Percentiles rank a stretch among this genome's conserved stretches.
Evolutionary conservation across 2,888 invertebrate genomes (phyloP).

Genomic region (Augiades crinisus): DNA sequence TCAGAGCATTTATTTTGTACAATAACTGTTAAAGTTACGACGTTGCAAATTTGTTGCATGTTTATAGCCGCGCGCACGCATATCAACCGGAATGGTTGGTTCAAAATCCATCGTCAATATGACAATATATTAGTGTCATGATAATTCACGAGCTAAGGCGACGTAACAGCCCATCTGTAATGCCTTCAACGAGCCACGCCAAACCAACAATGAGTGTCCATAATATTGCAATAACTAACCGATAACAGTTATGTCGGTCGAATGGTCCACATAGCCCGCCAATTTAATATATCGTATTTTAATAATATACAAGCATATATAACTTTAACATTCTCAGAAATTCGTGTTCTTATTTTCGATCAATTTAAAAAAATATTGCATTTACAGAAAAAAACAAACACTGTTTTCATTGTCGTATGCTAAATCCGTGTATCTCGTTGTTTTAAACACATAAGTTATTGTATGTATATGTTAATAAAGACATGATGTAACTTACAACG

Average conservation of each 20-base stretch:
- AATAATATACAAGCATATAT: neutral
- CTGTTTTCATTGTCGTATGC: too few species aligned
- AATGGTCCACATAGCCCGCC: neutral
- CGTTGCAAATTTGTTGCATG: conserved; percentile 9
- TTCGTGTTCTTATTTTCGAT: too few species aligned
- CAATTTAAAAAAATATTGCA: too few species aligned
- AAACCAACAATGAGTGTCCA: conserved; percentile 35
- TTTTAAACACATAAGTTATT: too few species aligned
- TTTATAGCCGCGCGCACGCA: conserved; percentile 12
- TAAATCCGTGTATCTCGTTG: too few species aligned
- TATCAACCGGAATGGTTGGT: conserved; percentile 4
- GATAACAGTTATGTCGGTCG: conserved; percentile 13
- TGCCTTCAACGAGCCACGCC: conserved; percentile 28
- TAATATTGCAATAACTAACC: conserved; percentile 28
- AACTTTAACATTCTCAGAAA: too few species aligned
- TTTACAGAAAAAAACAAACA: too few species aligned
- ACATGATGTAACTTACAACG: too few species aligned
- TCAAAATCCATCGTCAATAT: conserved; percentile 15
- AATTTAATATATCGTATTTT: conserved; percentile 1
- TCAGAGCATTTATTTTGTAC: too few species aligned
- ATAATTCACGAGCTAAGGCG: conserved; percentile 35
- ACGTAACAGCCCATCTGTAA: conserved; percentile 27
- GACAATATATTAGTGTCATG: conserved; percentile 24
- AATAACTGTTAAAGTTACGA: too few species aligned
- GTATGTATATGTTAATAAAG: too few species aligned